Base-by-base conservation (phyloP, 2,797 vertebrate species). In the Sebastes trivittatus region DNA sequence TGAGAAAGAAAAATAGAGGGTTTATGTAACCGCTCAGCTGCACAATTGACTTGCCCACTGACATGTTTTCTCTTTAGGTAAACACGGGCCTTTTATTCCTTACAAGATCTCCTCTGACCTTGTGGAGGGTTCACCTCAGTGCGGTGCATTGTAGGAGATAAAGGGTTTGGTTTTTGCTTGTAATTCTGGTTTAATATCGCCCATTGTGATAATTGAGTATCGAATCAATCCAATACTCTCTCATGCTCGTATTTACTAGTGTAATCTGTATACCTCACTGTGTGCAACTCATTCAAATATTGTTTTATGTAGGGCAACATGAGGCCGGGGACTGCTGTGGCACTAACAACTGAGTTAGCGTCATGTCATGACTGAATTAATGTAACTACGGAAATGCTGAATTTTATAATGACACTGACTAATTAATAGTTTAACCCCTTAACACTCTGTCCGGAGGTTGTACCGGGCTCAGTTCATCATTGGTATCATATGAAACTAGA, bases 1-100 rank as follows among this genome's bases (percentile, higher is more conserved):
- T 93, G 78, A 75, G 77, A 79, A 84, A 84, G 87, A 83, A 83
- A 90, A 89, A 87, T 72, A 77, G 34, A 84, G 82, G 89, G 75
- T 88, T 92, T 91, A 90, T 81, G 86, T 89, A 92, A 93, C 87
- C 83, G 64, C 84, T 92, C 88, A 72, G 85, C 87, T 87, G 82
- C 79, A 83, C 89, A 88, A 91, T 86, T 77, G 84, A 89, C 87
- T 90, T 7, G 61, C 83, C 86, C 18, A 13, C 89, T 81, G 86
- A 88, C 90, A 82, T 76, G 84, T 77, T 86, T 88, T 87, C 85
- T 84, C 71, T 67, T 81, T 80, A 77, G 55, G 85, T 87, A 92
- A 91, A 94, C 91, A 92, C 2, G 25, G 78, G 71, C 72, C 75
- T 84, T 82, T 87, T 75, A 76, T 84, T 90, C 77, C 76, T 73